Conservation (phyloP, 2,888 invertebrate genomes). For the Leucophora obtusa region DNA sequence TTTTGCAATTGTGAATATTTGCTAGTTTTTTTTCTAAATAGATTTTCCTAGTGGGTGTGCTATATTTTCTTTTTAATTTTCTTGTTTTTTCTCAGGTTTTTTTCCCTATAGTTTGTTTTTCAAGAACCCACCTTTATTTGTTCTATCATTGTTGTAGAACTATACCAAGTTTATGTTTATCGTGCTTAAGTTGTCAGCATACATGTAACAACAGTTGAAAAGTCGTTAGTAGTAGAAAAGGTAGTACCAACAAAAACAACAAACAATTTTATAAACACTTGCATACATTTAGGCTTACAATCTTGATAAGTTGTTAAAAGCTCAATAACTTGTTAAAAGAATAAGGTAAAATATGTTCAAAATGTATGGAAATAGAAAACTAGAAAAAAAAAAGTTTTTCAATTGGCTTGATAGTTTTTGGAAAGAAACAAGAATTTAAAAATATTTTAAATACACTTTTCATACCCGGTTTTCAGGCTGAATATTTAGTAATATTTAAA, state of each 20-base stretch:
- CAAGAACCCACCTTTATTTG: conserved; percentile 60
- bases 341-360: conserved; percentile 26
- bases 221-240: conserved; percentile 48
- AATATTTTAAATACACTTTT: too few species aligned
- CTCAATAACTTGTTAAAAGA: conserved; percentile 60
- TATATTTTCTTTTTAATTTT: conserved; percentile 49
- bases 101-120: neutral
- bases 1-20: neutral
- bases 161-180: conserved; percentile 54
- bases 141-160: conserved; percentile 35
- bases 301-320: conserved; percentile 62
- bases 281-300: conserved; percentile 64
- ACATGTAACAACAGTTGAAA: conserved; percentile 56
- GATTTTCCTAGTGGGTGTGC: conserved; percentile 44
- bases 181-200: conserved; percentile 62
- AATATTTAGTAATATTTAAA: too few species aligned
- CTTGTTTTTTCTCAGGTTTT: conserved; percentile 8
- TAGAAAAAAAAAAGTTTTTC: conserved; percentile 59
- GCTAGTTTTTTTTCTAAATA: neutral
- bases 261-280: conserved; percentile 43
- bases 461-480: too few species aligned
- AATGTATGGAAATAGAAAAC: neutral
- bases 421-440: neutral
- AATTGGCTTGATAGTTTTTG: conserved; percentile 43
- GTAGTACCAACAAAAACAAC: conserved; percentile 5